Evolutionary conservation across 2,113 vertebrate genomes (phyloP).

Genomic region (Channa maculata): DNA sequence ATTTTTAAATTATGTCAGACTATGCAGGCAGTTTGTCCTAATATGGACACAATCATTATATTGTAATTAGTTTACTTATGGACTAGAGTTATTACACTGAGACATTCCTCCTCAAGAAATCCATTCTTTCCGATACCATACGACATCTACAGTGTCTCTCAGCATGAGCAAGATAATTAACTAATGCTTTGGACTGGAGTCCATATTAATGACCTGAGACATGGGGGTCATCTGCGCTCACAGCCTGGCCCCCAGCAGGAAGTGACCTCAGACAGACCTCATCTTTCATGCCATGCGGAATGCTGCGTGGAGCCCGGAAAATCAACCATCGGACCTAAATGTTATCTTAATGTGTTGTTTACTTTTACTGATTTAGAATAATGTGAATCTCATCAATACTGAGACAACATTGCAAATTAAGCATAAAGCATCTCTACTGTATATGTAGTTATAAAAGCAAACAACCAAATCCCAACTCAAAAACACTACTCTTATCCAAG

Average conservation of each 20-base stretch:
- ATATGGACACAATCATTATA: conserved; percentile 11
- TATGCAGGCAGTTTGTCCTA: conserved; percentile 17
- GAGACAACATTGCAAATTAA: not conserved
- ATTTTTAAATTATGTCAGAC: conserved; percentile 29
- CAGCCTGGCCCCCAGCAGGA: conserved; percentile 36
- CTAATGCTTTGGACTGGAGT: conserved; percentile 32
- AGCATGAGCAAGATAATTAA: conserved; percentile 14
- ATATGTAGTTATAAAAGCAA: not conserved
- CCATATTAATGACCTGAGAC: conserved; percentile 36
- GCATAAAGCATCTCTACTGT: too few relatives aligned
- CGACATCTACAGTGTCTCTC: conserved; percentile 17
- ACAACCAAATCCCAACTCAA: not conserved
- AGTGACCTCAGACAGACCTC: conserved; percentile 19
- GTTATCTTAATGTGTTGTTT: not conserved
- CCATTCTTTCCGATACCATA: conserved; percentile 1
- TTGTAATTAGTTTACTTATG: conserved; percentile 14
- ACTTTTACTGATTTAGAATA: not conserved
- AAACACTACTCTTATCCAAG: not conserved
- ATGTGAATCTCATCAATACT: not conserved
- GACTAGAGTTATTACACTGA: not conserved
- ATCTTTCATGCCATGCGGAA: conserved; percentile 20
- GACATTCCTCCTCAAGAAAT: conserved; percentile 15
- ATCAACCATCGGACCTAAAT: not conserved
- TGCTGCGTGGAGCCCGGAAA: not conserved
- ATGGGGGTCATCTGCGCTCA: conserved; percentile 28